phyloP scores from a whole-genome alignment of 2,113 vertebrate genomes.

The Dinomys branickii region DNA sequence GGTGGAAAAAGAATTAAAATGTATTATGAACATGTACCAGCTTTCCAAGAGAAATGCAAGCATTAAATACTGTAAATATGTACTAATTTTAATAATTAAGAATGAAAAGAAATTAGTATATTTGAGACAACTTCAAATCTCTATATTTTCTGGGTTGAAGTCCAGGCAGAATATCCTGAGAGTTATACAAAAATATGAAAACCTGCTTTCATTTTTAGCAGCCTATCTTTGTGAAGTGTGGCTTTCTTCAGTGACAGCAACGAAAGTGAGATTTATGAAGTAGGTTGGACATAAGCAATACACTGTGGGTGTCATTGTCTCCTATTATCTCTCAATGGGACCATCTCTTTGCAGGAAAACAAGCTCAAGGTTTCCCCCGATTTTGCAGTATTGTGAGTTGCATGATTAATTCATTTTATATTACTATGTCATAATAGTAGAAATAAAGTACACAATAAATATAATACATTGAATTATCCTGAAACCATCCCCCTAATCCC shows the following conservation, averaged over 20 bases:
- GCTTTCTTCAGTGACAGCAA: not conserved
- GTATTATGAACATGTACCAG: not conserved
- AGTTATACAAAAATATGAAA: not conserved
- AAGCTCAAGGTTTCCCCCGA: not conserved
- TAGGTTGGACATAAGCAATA: not conserved
- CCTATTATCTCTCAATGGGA: not conserved
- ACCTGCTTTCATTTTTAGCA: not conserved
- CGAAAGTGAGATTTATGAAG: not conserved
- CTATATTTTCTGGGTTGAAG: not conserved
- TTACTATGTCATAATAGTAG: not conserved
- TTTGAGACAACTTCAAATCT: not conserved
- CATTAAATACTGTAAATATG: not conserved
- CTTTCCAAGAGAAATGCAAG: not conserved
- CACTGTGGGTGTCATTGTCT: not conserved
- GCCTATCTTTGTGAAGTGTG: not conserved
- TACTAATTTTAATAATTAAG: not conserved
- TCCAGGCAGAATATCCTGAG: not conserved
- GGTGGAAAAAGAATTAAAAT: not conserved
- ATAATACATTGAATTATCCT: not conserved
- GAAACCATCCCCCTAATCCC: not conserved
- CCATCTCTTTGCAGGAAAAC: not conserved
- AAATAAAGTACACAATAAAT: not conserved
- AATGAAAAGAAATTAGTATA: not conserved
- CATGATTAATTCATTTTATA: not conserved
- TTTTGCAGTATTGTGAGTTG: not conserved